Percentiles rank a stretch among this genome's conserved stretches.
Evolutionary conservation across 2,888 invertebrate genomes (phyloP).

Genomic region (Cheilosia vulpina): DNA sequence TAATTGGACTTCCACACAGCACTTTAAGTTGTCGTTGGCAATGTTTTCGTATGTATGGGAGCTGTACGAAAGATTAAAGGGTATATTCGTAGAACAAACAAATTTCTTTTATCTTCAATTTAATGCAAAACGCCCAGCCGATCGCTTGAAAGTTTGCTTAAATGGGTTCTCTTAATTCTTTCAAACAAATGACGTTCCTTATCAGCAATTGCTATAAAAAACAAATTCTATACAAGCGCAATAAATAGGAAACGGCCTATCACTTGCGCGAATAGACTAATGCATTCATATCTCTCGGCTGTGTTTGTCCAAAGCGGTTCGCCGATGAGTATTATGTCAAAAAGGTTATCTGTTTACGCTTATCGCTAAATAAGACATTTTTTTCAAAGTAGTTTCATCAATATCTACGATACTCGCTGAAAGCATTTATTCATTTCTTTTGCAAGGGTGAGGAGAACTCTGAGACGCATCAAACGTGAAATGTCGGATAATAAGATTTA

Average conservation of each 20-base stretch:
- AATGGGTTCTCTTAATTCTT: constrained; percentile 23
- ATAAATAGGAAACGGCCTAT: constrained; percentile 19
- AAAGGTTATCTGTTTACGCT: constrained; percentile 48
- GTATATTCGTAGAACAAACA: background rate
- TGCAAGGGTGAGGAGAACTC: background rate
- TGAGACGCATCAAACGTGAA: background rate
- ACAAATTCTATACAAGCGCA: constrained; percentile 8
- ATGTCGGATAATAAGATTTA: background rate
- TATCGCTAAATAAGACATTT: constrained; percentile 45
- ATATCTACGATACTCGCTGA: constrained; percentile 13
- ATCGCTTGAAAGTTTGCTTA: background rate
- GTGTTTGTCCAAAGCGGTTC: background rate
- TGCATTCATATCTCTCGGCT: constrained; percentile 27
- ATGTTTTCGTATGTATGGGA: too few relatives aligned
- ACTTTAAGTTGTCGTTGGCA: too few relatives aligned
- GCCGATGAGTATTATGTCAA: constrained; percentile 33
- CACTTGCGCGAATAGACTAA: constrained; percentile 42
- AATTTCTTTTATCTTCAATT: constrained; percentile 8
- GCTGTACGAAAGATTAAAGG: too few relatives aligned
- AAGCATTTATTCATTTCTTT: constrained; percentile 10
- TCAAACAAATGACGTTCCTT: constrained; percentile 23
- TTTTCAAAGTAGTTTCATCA: constrained; percentile 1
- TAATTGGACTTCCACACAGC: too few relatives aligned
- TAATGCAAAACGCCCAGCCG: background rate
- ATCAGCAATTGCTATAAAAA: constrained; percentile 28